Evolutionary conservation across 2,113 vertebrate species (phyloP).

Genomic region (Silurus glanis): DNA sequence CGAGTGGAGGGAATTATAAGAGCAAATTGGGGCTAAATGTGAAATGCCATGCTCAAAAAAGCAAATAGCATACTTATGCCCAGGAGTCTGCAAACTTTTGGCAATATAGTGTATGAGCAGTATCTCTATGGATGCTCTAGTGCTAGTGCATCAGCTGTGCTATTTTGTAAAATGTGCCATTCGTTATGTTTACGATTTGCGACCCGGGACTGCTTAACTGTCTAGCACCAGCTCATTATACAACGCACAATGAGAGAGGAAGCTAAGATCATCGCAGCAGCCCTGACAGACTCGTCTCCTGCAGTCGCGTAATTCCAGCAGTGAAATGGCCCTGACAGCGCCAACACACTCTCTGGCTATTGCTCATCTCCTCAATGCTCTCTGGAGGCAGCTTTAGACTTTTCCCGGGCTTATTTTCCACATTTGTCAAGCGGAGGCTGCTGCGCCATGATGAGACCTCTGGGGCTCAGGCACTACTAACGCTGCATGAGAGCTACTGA

Average conservation of each 20-base stretch:
- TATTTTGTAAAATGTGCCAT: not conserved
- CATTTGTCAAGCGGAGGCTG: slow-evolving; percentile 47
- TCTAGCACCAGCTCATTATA: slow-evolving; percentile 28
- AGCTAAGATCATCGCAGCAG: slow-evolving; percentile 8
- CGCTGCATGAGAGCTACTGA: slow-evolving; percentile 37
- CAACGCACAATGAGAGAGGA: not conserved
- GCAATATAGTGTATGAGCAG: not conserved
- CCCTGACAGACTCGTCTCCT: slow-evolving; percentile 32
- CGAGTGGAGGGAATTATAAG: too few species aligned
- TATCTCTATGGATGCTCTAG: not conserved
- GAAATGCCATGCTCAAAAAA: too few species aligned
- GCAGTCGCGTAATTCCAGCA: slow-evolving; percentile 20
- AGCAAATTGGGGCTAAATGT: too few species aligned
- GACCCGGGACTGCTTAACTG: slow-evolving; percentile 2
- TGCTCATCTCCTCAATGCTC: slow-evolving; percentile 38
- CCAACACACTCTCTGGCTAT: slow-evolving; percentile 27
- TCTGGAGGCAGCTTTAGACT: slow-evolving; percentile 46
- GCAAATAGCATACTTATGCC: too few species aligned
- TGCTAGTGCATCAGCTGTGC: not conserved
- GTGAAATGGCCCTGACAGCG: slow-evolving; percentile 40
- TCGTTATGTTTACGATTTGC: slow-evolving; percentile 8
- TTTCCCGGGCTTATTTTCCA: slow-evolving; percentile 46
- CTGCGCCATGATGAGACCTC: slow-evolving; percentile 41
- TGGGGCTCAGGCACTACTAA: slow-evolving; percentile 39
- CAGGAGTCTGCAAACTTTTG: too few species aligned